Percentiles rank a stretch among this genome's conserved stretches.
These are phyloP conservation scores for Enteromius paludinosus DNA, from an alignment of 2,797 vertebrate genomes.

Conservation along the genomic window DNA sequence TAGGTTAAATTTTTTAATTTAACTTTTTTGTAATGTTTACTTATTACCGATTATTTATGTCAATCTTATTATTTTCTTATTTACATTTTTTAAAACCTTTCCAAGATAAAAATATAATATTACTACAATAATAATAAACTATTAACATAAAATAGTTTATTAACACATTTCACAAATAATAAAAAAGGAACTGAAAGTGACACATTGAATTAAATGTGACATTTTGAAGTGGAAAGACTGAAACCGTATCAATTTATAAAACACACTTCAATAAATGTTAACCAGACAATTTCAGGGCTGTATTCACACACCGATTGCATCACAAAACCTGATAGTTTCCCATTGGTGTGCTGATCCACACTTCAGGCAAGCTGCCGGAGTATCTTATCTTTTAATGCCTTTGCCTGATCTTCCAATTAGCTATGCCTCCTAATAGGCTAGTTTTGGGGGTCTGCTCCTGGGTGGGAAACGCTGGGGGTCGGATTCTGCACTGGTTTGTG, in stretches of 20 bases:
- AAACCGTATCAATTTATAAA: neutral
- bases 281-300: conserved; percentile 22
- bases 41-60: neutral
- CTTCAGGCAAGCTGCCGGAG: conserved; percentile 88
- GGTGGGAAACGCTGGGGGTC: conserved; percentile 42
- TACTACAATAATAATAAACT: no score
- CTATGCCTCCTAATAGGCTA: conserved; percentile 88
- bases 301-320: conserved; percentile 74
- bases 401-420: conserved; percentile 94
- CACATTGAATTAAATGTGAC: neutral
- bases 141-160: neutral
- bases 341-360: conserved; percentile 85
- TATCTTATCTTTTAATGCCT: conserved; percentile 93
- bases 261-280: neutral
- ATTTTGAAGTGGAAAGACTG: neutral
- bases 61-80: neutral
- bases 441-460: conserved; percentile 61
- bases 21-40: neutral
- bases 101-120: no score
- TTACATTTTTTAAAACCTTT: neutral
- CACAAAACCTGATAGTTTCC: conserved; percentile 87
- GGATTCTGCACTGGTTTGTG: conserved; percentile 40
- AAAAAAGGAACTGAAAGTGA: neutral
- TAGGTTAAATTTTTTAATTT: no score
- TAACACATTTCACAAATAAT: neutral